Conservation (phyloP, 2,888 invertebrate genomes). For the Falcaria lacertinaria region DNA sequence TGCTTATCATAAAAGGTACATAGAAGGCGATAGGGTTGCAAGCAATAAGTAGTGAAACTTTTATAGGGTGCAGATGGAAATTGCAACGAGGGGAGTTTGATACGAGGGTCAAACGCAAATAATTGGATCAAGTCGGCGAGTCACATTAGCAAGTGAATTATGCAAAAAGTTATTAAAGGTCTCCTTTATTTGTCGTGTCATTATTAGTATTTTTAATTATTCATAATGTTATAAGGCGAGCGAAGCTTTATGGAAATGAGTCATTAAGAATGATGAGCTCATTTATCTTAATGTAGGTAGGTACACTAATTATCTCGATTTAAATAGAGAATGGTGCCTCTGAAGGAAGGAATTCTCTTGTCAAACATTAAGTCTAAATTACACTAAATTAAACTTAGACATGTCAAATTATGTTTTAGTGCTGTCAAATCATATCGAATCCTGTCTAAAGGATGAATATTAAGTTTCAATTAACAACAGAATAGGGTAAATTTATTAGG, state of each 20-base stretch:
- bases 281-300: slow-evolving; percentile 1
- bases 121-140: slow-evolving; percentile 57
- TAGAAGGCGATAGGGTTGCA: slow-evolving; percentile 8
- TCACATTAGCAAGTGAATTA: slow-evolving; percentile 67
- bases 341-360: too few relatives aligned
- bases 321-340: too few relatives aligned
- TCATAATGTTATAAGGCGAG: slow-evolving; percentile 19
- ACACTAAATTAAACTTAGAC: too few relatives aligned
- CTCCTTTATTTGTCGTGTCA: slow-evolving; percentile 35
- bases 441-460: too few relatives aligned
- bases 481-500: too few relatives aligned
- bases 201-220: slow-evolving; percentile 52
- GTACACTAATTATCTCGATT: neutral
- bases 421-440: too few relatives aligned
- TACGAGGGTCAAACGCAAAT: slow-evolving; percentile 22
- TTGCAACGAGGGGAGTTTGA: slow-evolving; percentile 31
- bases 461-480: too few relatives aligned
- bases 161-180: slow-evolving; percentile 52
- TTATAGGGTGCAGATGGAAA: slow-evolving; percentile 45
- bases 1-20: too few relatives aligned
- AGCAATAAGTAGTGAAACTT: slow-evolving; percentile 2
- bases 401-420: too few relatives aligned
- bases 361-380: too few relatives aligned
- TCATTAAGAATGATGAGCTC: neutral
- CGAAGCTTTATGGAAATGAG: neutral